Evolutionary conservation across 2,888 invertebrate genomes (phyloP).

Genomic region (Caenorhabditis sulstoni): DNA sequence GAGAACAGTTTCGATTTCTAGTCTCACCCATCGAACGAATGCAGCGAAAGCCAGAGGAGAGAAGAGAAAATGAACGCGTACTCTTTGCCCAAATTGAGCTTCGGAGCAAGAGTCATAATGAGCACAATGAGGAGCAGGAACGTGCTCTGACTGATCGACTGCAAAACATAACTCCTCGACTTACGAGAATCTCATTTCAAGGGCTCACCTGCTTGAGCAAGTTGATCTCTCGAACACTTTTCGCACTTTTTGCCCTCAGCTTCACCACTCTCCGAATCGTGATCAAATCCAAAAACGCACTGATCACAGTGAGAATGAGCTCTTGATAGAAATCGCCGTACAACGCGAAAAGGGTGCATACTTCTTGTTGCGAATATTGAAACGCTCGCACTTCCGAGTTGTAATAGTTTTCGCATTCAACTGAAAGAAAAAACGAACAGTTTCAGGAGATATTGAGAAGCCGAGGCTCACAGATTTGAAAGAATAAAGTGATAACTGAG

Average conservation of each 20-base stretch:
- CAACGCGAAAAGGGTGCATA: conserved; percentile 9
- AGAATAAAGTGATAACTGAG: neutral
- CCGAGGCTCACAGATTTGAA: conserved; percentile 6
- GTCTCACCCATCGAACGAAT: neutral
- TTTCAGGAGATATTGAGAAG: neutral
- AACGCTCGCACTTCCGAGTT: conserved; percentile 18
- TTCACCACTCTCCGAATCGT: conserved; percentile 21
- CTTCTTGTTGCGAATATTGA: conserved; percentile 9
- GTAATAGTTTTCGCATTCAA: conserved; percentile 22
- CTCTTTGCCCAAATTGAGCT: neutral
- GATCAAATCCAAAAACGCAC: conserved; percentile 17
- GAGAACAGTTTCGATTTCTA: neutral
- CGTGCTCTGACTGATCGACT: neutral
- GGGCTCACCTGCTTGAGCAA: conserved; percentile 29
- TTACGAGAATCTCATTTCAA: too few species aligned
- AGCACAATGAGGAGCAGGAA: conserved; percentile 1
- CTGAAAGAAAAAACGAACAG: neutral
- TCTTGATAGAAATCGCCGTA: conserved; percentile 21
- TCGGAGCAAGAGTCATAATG: neutral
- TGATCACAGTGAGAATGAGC: conserved; percentile 13
- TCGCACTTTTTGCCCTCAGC: conserved; percentile 3
- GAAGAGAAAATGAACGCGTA: neutral
- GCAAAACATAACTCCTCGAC: neutral
- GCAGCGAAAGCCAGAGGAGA: conserved; percentile 3
- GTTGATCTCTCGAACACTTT: conserved; percentile 15